Evolutionary conservation across 2,888 invertebrate genomes (phyloP).

Genomic region (Tipula unca): DNA sequence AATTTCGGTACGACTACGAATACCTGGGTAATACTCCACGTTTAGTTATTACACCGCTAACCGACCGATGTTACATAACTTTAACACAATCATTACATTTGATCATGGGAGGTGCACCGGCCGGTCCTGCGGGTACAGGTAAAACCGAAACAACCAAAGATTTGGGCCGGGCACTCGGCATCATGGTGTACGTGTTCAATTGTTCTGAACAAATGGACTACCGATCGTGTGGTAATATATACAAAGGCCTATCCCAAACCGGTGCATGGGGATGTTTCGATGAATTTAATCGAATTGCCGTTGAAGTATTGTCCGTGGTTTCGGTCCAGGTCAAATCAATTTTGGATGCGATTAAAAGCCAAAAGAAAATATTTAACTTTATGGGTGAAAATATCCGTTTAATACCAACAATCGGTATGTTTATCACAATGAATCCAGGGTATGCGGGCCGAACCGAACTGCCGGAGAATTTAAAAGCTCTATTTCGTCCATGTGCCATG

Average conservation of each 20-base stretch:
- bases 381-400: conserved; percentile 72
- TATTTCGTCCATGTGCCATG: conserved; percentile 89
- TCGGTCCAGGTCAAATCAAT: conserved; percentile 86
- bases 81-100: conserved; percentile 84
- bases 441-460: conserved; percentile 87
- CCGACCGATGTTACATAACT: conserved; percentile 93
- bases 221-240: conserved; percentile 89
- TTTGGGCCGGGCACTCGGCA: conserved; percentile 83
- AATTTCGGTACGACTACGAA: conserved; percentile 85
- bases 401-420: conserved; percentile 74
- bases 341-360: conserved; percentile 74
- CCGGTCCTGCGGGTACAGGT: conserved; percentile 58
- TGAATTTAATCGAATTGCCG: conserved; percentile 91
- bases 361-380: conserved; percentile 73
- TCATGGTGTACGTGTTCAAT: conserved; percentile 97
- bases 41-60: conserved; percentile 88
- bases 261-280: conserved; percentile 97
- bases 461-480: conserved; percentile 69
- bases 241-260: conserved; percentile 58
- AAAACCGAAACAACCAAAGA: conserved; percentile 97
- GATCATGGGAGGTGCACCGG: conserved; percentile 95
- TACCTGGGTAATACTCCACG: conserved; percentile 91
- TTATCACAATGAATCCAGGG: conserved; percentile 95
- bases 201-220: conserved; percentile 98
- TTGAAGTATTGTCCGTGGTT: conserved; percentile 91